Evolutionary conservation across 2,113 vertebrate species (phyloP).

Genomic region (Rynchops niger): DNA sequence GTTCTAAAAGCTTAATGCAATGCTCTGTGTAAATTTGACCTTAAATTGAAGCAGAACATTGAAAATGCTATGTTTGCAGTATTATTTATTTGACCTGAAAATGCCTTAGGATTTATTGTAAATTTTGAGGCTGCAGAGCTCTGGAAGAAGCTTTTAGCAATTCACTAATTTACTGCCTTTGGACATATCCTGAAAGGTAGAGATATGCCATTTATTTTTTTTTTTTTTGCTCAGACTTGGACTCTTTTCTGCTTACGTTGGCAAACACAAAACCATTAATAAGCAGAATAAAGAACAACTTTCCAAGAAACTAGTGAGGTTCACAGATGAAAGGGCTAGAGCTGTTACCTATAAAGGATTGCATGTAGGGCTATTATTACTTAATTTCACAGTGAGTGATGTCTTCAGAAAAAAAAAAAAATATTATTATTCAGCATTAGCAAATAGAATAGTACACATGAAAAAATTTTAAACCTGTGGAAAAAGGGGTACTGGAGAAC

Average conservation of each 20-base stretch:
- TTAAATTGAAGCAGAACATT: neutral
- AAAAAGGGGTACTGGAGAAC: neutral
- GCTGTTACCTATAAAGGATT: neutral
- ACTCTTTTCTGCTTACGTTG: neutral
- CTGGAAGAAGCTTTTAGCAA: constrained; percentile 4
- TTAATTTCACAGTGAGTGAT: neutral
- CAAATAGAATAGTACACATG: neutral
- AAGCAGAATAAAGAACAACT: constrained; percentile 3
- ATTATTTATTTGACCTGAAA: constrained; percentile 13
- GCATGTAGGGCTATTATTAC: neutral
- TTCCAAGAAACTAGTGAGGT: neutral
- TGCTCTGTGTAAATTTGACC: neutral
- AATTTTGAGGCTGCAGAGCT: neutral
- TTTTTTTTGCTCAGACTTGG: neutral
- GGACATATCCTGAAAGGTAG: neutral
- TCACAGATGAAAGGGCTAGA: constrained; percentile 1
- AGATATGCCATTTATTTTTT: neutral
- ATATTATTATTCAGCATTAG: neutral
- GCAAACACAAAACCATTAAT: neutral
- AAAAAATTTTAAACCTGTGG: neutral
- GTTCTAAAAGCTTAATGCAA: neutral
- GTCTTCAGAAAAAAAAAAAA: neutral
- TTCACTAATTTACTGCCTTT: constrained; percentile 19
- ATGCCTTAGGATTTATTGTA: neutral
- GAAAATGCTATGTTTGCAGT: neutral